Percentiles rank a stretch among this genome's conserved stretches.
Conservation (phyloP, 2,797 vertebrate species). For the Synaphobranchus kaupii region DNA sequence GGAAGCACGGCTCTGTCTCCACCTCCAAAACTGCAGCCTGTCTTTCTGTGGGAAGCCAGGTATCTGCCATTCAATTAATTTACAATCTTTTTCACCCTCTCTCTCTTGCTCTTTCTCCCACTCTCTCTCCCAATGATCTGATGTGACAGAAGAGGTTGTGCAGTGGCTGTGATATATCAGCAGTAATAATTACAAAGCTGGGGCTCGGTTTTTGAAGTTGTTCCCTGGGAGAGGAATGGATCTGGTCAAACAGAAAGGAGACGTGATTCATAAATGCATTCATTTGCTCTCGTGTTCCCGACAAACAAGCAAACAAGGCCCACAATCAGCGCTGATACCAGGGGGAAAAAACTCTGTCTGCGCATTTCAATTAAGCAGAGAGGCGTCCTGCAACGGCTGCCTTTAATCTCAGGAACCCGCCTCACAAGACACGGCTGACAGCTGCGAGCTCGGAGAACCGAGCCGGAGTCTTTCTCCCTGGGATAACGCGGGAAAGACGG, state of each 20-base stretch:
- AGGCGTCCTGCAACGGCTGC: background rate
- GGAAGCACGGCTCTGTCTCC: background rate
- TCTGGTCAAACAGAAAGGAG: background rate
- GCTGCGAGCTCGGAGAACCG: background rate
- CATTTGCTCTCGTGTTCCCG: background rate
- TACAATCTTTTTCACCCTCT: no score
- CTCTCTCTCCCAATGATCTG: background rate
- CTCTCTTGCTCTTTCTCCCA: no score
- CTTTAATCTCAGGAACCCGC: background rate
- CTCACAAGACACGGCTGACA: background rate
- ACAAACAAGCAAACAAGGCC: slow-evolving; percentile 14
- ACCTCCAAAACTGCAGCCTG: background rate
- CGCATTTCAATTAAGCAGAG: background rate
- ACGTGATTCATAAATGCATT: slow-evolving; percentile 6
- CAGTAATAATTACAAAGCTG: slow-evolving; percentile 31
- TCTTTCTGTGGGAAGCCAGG: background rate
- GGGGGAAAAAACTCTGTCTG: background rate
- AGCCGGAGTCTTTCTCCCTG: background rate
- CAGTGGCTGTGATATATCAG: slow-evolving; percentile 7
- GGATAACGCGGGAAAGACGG: background rate
- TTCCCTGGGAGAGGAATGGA: background rate
- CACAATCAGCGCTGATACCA: background rate
- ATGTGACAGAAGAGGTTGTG: background rate
- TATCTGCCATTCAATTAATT: no score
- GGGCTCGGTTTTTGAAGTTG: slow-evolving; percentile 17